Percentiles rank a stretch among this genome's conserved stretches.
Evolutionary conservation across 2,113 vertebrate species (phyloP).

Genomic region (Pao palembangensis): DNA sequence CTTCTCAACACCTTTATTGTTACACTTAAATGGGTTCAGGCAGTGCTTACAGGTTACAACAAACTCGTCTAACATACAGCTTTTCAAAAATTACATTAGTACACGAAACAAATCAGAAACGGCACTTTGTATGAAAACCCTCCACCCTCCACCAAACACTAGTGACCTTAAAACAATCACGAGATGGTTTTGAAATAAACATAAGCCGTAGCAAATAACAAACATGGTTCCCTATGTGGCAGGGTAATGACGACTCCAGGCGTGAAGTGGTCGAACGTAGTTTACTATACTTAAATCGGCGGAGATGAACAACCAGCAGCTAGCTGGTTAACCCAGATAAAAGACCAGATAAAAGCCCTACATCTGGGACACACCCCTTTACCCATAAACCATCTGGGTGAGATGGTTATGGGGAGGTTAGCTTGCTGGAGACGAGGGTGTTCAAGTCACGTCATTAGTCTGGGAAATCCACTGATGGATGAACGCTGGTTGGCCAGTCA

Average conservation of each 20-base stretch:
- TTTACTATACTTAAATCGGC: too few relatives aligned
- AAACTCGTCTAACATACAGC: conserved; percentile 63
- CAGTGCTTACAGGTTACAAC: conserved; percentile 68
- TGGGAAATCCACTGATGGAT: conserved; percentile 23
- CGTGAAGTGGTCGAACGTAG: too few relatives aligned
- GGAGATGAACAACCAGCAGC: too few relatives aligned
- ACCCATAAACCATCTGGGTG: too few relatives aligned
- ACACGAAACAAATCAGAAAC: conserved; percentile 62
- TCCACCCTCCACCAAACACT: conserved; percentile 21
- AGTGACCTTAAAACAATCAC: conserved; percentile 53
- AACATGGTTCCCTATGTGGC: conserved; percentile 41
- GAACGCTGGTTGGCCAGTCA: conserved; percentile 39
- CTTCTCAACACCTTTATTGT: conserved; percentile 67
- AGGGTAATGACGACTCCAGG: too few relatives aligned
- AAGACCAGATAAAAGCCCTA: too few relatives aligned
- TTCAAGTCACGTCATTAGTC: too few relatives aligned
- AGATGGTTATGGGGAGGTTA: conserved; percentile 51
- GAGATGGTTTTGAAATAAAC: conserved; percentile 45
- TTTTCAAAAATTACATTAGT: conserved; percentile 59
- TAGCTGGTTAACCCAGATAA: too few relatives aligned
- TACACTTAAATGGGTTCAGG: conserved; percentile 65
- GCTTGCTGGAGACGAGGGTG: conserved; percentile 8
- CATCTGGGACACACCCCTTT: too few relatives aligned
- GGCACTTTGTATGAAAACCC: conserved; percentile 52
- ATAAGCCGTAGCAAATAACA: conserved; percentile 29